Conservation (phyloP, 1,140 invertebrate species). For the Oppia nitens region DNA sequence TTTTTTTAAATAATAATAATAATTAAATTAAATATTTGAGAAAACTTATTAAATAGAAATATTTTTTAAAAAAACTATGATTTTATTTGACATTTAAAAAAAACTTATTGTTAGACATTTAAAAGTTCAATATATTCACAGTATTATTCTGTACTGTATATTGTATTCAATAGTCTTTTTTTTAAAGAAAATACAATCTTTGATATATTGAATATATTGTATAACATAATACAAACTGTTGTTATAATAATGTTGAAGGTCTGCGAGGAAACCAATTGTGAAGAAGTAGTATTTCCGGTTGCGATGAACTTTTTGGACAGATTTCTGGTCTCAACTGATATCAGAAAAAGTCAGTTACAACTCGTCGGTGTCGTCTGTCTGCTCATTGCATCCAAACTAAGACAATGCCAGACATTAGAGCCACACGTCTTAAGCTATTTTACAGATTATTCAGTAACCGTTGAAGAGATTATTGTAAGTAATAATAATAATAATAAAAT, state of each 20-base stretch:
- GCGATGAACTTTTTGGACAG: constrained; percentile 83
- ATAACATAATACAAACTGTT: no score
- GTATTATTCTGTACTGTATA: no score
- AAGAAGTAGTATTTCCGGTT: constrained; percentile 76
- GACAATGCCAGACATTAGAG: constrained; percentile 57
- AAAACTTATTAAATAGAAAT: no score
- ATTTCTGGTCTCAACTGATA: constrained; percentile 49
- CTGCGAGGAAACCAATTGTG: constrained; percentile 72
- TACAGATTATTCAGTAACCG: constrained; percentile 73
- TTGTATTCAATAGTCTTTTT: no score
- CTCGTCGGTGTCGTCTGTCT: constrained; percentile 71
- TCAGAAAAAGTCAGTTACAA: constrained; percentile 64
- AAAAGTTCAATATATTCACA: no score
- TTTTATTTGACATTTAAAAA: no score
- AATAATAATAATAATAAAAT: constrained; percentile 10
- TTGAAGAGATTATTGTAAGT: constrained; percentile 69
- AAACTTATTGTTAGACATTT: no score
- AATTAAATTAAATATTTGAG: no score
- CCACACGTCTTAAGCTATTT: constrained; percentile 68
- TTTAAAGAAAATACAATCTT: no score
- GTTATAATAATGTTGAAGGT: constrained; percentile 60
- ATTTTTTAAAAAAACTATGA: no score
- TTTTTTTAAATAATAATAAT: no score
- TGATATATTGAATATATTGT: no score
- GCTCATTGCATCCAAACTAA: constrained; percentile 73